Base-by-base conservation (phyloP, 2,797 vertebrate species). In the Neosalanx taihuensis region DNA sequence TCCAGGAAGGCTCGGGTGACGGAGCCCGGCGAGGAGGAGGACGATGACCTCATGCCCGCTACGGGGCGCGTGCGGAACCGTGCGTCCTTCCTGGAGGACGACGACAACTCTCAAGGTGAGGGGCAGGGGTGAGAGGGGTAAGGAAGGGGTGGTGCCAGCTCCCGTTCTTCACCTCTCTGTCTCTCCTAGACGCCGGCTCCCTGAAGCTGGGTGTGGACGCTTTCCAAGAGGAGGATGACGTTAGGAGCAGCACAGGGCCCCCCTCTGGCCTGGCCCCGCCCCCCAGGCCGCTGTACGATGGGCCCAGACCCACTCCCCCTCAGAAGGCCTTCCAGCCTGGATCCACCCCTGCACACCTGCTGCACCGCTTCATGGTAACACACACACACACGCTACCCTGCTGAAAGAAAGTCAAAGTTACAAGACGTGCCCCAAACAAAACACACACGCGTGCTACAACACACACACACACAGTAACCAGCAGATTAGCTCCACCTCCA, bases 321-420 rank as follows among this genome's bases (percentile, higher is more conserved):
- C 97, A 99, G 85, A 98, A 94, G 76, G 93, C 97, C 0, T 98
- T 99, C 76, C 97, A 99, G 82, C 75, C 98, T 0, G 94, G 95
- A 46, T 97, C 97, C 80, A 99, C 97, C 1, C 96, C 97, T 0
- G 74, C 77, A 0, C 95, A 98, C 51, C 97, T 99, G 79, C 94
- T 91, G 18, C 97, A 99, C 84, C 93, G 96, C 69, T 99, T 99
- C 85, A 96, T 99, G 97, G 97, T 97, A 88, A 87, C 83, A 13
- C 17, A 23, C 17, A 6, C 64, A 49, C 61, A 37, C 9, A 15
- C 35, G 6, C 31, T 6, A 37, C 35, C n/a, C 5, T 12, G 3
- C 18, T 46, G 20, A 41, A 64, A 62, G 7, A 37, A 37, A 37
- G 35, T 41, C 7, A 12, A 41, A 41, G 37, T 41, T 1, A 41